Percentiles rank a stretch among this genome's conserved stretches.
These are phyloP conservation scores for Argyrosomus japonicus DNA, from an alignment of 2,113 vertebrate species.

Conservation along the genomic window DNA sequence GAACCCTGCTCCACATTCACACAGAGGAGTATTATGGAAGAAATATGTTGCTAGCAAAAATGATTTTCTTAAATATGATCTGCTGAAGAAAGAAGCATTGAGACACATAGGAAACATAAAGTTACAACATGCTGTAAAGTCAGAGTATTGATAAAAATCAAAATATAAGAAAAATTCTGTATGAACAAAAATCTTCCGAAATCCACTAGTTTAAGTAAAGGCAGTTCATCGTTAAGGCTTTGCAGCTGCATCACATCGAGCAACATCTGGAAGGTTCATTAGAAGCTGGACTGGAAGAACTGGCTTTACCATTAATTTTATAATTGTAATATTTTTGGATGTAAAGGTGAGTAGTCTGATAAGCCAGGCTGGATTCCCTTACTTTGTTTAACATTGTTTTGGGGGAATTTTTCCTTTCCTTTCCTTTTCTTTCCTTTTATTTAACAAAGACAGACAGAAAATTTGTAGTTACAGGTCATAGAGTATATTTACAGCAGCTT, in stretches of 20 bases:
- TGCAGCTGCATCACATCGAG: background rate
- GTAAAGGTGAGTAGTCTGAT: background rate
- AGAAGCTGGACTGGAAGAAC: no score
- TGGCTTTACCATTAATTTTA: background rate
- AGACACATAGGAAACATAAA: no score
- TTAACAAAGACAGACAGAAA: no score
- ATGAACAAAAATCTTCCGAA: background rate
- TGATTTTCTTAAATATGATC: background rate
- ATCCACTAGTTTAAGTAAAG: background rate
- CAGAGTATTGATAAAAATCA: background rate
- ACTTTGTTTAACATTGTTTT: no score
- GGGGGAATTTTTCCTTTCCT: no score
- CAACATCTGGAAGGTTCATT: no score
- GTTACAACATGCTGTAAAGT: background rate
- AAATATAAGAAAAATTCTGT: no score
- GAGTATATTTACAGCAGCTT: no score
- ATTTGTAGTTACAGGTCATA: no score
- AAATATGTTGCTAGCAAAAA: background rate
- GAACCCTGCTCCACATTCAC: background rate
- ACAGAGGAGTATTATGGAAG: background rate
- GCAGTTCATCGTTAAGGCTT: background rate
- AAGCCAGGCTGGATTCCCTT: no score
- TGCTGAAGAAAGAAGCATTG: background rate
- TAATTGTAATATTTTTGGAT: background rate
- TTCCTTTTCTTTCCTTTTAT: no score